These are phyloP conservation scores for Nysson spinosus DNA, from an alignment of 2,888 invertebrate species.

Conservation along the genomic window DNA sequence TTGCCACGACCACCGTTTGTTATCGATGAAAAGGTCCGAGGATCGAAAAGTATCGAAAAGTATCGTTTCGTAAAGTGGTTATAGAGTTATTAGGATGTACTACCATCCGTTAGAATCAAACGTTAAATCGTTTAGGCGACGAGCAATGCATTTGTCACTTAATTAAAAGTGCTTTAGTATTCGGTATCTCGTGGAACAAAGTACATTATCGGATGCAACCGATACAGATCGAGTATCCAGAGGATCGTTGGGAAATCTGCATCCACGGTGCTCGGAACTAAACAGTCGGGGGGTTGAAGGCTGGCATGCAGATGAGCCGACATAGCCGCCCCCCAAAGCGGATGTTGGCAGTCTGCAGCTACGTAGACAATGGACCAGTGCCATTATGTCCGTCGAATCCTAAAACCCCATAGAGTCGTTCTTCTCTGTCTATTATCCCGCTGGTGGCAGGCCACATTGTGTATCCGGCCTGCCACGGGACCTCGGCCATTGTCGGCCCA, in stretches of 20 bases:
- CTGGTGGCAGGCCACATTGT: slow-evolving; percentile 68
- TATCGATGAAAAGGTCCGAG: not conserved
- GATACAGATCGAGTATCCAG: slow-evolving; percentile 39
- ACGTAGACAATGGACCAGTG: slow-evolving; percentile 67
- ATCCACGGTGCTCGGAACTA: slow-evolving; percentile 53
- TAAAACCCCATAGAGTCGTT: slow-evolving; percentile 70
- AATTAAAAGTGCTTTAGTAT: too few species aligned
- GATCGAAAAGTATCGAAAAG: too few species aligned
- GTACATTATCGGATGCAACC: slow-evolving; percentile 16
- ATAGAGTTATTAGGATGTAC: too few species aligned
- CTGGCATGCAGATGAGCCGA: slow-evolving; percentile 68
- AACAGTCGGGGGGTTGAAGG: slow-evolving; percentile 61
- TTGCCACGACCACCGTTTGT: not conserved
- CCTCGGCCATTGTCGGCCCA: slow-evolving; percentile 66
- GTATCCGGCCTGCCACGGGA: slow-evolving; percentile 66
- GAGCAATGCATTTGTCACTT: too few species aligned
- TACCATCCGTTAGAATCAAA: too few species aligned
- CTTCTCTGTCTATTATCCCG: slow-evolving; percentile 67
- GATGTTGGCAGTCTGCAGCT: slow-evolving; percentile 70
- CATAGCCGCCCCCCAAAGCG: slow-evolving; percentile 63
- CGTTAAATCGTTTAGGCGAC: too few species aligned
- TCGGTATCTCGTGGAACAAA: not conserved
- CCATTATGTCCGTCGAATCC: slow-evolving; percentile 71
- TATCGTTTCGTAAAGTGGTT: too few species aligned
- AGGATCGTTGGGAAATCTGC: slow-evolving; percentile 47